These are phyloP conservation scores for Volucella bombylans DNA, from an alignment of 2,888 invertebrate species.

Conservation along the genomic window DNA sequence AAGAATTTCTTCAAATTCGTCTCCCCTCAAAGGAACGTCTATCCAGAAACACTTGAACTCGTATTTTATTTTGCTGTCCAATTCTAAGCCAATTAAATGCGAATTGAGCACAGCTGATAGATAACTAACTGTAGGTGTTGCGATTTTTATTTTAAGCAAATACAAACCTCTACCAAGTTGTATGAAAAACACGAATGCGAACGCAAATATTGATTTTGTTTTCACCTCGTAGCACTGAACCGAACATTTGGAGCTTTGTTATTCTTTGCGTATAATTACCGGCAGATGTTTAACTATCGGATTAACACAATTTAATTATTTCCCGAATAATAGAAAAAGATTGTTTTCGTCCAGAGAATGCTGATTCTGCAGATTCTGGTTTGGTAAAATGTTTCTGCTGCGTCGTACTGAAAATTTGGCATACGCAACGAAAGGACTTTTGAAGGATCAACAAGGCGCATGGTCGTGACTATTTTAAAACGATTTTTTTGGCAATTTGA, in stretches of 20 bases:
- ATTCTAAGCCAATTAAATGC: conserved; percentile 63
- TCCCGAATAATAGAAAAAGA: background rate
- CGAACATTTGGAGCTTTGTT: background rate
- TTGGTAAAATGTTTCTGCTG: conserved; percentile 47
- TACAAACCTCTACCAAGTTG: conserved; percentile 60
- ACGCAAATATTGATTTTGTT: conserved; percentile 58
- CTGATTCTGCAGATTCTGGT: conserved; percentile 6
- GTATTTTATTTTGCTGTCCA: background rate
- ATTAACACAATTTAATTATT: conserved; percentile 15
- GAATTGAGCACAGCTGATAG: conserved; percentile 65
- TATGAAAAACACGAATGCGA: conserved; percentile 31
- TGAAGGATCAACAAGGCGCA: conserved; percentile 68
- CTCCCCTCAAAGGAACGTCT: background rate
- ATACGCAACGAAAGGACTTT: conserved; percentile 39
- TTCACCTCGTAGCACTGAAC: background rate
- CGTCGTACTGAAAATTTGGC: conserved; percentile 47
- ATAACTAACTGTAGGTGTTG: conserved; percentile 7
- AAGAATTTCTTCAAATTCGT: background rate
- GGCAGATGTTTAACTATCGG: background rate
- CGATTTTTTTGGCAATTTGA: conserved; percentile 13
- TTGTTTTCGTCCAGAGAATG: background rate
- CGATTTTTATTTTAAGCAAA: conserved; percentile 36
- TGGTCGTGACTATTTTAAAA: conserved; percentile 25
- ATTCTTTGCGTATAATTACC: conserved; percentile 17
- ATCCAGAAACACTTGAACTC: conserved; percentile 11